Conservation (phyloP, 1,140 invertebrate species). For the Panulirus ornatus region DNA sequence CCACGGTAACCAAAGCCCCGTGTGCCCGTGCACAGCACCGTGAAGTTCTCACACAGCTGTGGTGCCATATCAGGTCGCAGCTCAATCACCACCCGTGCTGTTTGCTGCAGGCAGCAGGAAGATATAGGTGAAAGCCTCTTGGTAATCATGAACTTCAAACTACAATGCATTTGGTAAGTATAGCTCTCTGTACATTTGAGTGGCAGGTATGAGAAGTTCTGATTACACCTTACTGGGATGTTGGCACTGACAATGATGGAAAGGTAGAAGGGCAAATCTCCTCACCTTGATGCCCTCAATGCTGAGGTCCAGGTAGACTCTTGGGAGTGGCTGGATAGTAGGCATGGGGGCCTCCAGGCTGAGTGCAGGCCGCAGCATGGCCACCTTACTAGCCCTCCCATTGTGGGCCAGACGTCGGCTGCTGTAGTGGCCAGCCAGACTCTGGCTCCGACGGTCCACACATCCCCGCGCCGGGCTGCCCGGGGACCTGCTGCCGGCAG, state of each 20-base stretch:
- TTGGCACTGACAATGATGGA: too few species aligned
- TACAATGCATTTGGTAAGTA: too few species aligned
- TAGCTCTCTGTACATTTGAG: too few species aligned
- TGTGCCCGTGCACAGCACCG: slow-evolving; percentile 91
- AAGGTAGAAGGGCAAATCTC: too few species aligned
- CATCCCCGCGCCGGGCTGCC: slow-evolving; percentile 18
- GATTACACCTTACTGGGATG: too few species aligned
- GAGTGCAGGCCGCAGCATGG: slow-evolving; percentile 65
- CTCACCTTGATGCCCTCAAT: slow-evolving; percentile 74
- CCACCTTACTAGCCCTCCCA: slow-evolving; percentile 55
- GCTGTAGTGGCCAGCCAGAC: slow-evolving; percentile 67
- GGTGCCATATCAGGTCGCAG: slow-evolving; percentile 86
- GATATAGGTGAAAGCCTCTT: too few species aligned
- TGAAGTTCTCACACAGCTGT: slow-evolving; percentile 95
- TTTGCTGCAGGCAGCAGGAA: slow-evolving; percentile 73
- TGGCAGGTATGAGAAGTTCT: too few species aligned
- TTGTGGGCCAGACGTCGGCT: slow-evolving; percentile 59
- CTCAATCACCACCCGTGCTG: slow-evolving; percentile 88
- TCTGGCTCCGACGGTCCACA: slow-evolving; percentile 55
- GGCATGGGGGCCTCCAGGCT: slow-evolving; percentile 69
- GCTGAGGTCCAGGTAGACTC: slow-evolving; percentile 71
- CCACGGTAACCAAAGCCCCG: slow-evolving; percentile 87
- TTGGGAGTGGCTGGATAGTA: slow-evolving; percentile 65
- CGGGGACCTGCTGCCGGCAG: slow-evolving; percentile 1
- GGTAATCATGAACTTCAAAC: too few species aligned